Base-by-base conservation (phyloP, 2,888 invertebrate genomes). In the Leucophenga montana region DNA sequence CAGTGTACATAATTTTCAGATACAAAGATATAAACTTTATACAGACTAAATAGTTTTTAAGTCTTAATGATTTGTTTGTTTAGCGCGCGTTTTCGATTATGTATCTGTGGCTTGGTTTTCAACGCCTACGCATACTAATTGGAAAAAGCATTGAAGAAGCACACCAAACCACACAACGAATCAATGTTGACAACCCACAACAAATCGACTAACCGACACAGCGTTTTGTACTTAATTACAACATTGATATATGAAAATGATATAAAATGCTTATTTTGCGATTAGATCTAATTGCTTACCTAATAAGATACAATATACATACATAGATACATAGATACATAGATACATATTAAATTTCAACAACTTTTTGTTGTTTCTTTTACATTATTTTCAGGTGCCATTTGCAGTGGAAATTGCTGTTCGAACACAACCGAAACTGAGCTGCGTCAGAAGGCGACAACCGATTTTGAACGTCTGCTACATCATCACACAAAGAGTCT, bases 401-500 rank as follows among this genome's bases (percentile, higher is more conserved):
- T 87, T 71, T 89, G 89, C 68, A 86, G 88, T 22, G 88, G 89
- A 67, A 85, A 85, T 75, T 89, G 89, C 65, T 89, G 89, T 79
- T 85, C 85, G 68, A 88, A 88, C 77, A 77, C 85, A 75, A 88
- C 88, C 14, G 89, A 89, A 78, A 76, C 77, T 73, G 86, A 88
- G 70, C 78, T 89, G 73, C 85, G 85, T 71, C 81, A 85, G 71
- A 88, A 86, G 75, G 86, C 89, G 50, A 84, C 87, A 56, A 78
- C 79, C 50, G 86, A 92, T 81, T 94, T 95, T 80, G 93, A 93
- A 82, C 90, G 90, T 74, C 90, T 94, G 80, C 90, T 94, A 75
- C 91, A 93, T 74, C 92, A 92, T 85, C 92, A 94, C 78, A 93
- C 94, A 70, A 91, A 92, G 83, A 93, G 94, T 77, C 91, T 95